Evolutionary conservation across 2,888 invertebrate species (phyloP).

Genomic region (Clostera curtula): DNA sequence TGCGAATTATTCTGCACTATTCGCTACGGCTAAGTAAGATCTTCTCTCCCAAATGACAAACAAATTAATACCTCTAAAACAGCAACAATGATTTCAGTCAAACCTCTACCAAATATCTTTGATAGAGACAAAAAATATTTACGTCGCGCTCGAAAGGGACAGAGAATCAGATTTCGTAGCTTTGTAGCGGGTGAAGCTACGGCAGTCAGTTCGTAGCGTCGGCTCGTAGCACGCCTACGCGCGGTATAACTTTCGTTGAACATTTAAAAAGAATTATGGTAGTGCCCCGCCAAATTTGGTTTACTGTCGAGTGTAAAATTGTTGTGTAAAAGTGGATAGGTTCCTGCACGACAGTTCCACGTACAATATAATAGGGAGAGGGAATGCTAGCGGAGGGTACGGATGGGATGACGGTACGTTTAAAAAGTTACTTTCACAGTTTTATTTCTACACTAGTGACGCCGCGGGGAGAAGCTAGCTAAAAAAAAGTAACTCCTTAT

Average conservation of each 20-base stretch:
- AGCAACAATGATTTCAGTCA: constrained; percentile 55
- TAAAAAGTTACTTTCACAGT: constrained; percentile 3
- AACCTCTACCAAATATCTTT: constrained; percentile 54
- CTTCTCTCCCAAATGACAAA: no score
- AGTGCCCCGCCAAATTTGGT: constrained; percentile 33
- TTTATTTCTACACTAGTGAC: not conserved
- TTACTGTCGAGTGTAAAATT: constrained; percentile 33
- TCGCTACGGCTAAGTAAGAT: no score
- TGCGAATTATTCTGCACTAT: no score
- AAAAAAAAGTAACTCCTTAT: no score
- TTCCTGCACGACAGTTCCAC: constrained; percentile 57
- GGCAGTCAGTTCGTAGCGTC: constrained; percentile 51
- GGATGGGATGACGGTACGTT: constrained; percentile 60
- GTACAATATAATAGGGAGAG: constrained; percentile 71
- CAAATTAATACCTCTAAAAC: constrained; percentile 38
- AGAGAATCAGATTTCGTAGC: constrained; percentile 27
- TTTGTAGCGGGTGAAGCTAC: constrained; percentile 38
- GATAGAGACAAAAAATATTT: constrained; percentile 24
- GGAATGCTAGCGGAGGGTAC: constrained; percentile 56
- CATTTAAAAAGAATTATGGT: constrained; percentile 27
- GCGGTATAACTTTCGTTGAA: constrained; percentile 15
- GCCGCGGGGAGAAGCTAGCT: no score
- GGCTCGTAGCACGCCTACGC: constrained; percentile 53
- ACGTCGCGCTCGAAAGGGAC: constrained; percentile 24
- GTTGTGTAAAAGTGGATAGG: constrained; percentile 71